These are phyloP conservation scores for Microplitis mediator DNA, from an alignment of 1,140 invertebrate species.

Conservation along the genomic window DNA sequence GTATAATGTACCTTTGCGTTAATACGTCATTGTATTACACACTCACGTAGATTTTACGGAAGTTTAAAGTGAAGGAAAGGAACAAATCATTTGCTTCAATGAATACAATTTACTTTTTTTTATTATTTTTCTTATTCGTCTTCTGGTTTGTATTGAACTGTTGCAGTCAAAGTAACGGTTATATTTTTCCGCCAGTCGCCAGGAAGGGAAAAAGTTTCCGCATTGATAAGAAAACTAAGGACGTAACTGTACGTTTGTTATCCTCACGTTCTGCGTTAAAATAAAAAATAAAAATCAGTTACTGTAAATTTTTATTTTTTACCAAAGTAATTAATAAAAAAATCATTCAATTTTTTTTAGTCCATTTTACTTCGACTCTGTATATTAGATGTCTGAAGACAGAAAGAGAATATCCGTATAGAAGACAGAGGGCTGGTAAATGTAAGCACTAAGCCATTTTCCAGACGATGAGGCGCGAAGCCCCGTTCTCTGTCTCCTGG, in stretches of 20 bases:
- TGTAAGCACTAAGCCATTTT: constrained; percentile 64
- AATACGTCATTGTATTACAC: constrained; percentile 16
- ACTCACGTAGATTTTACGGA: constrained; percentile 22
- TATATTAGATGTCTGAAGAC: constrained; percentile 11
- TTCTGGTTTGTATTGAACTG: not conserved
- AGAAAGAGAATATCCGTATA: not conserved
- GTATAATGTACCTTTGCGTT: not conserved
- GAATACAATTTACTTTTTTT: constrained; percentile 2
- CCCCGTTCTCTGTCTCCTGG: constrained; percentile 55
- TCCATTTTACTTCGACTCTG: constrained; percentile 28
- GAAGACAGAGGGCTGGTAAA: constrained; percentile 42
- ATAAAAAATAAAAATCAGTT: not conserved
- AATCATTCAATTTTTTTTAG: constrained; percentile 49
- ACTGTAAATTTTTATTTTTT: too few species aligned
- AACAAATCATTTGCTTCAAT: constrained; percentile 17
- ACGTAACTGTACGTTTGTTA: constrained; percentile 21
- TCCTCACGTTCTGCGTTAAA: constrained; percentile 23
- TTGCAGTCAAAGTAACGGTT: not conserved
- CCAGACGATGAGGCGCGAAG: constrained; percentile 64
- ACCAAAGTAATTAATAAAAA: constrained; percentile 26
- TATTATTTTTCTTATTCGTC: not conserved
- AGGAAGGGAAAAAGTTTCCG: constrained; percentile 21
- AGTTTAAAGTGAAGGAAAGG: not conserved
- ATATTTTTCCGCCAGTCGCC: constrained; percentile 7
- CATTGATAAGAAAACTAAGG: constrained; percentile 2